These are phyloP conservation scores for Melieria picta DNA, from an alignment of 2,888 invertebrate genomes.

Conservation along the genomic window DNA sequence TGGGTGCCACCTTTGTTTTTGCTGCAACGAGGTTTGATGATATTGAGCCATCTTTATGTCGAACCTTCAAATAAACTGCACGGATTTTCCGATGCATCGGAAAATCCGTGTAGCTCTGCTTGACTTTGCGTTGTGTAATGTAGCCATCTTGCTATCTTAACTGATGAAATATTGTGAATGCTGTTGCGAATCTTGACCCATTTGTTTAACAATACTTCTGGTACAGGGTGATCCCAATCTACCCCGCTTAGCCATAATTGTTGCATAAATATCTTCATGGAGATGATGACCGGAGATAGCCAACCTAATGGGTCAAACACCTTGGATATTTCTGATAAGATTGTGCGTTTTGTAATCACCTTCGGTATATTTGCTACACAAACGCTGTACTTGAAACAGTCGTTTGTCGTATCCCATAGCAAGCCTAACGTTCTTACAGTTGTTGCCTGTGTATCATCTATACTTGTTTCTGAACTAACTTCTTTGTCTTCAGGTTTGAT, in stretches of 20 bases:
- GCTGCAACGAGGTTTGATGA: conserved; percentile 17
- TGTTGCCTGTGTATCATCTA: conserved; percentile 42
- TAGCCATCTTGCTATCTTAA: conserved; percentile 30
- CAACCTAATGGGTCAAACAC: conserved; percentile 14
- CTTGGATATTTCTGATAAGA: conserved; percentile 33
- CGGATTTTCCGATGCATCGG: conserved; percentile 33
- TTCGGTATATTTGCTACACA: not conserved
- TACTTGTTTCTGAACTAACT: conserved; percentile 46
- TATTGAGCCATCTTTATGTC: conserved; percentile 1
- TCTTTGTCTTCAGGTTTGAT: conserved; percentile 6
- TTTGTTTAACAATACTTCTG: not conserved
- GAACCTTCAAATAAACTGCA: conserved; percentile 20
- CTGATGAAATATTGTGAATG: conserved; percentile 8
- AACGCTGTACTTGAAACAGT: conserved; percentile 26
- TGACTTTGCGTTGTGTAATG: conserved; percentile 3
- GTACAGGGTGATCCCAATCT: conserved; percentile 23
- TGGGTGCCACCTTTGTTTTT: conserved; percentile 32
- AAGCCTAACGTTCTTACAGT: conserved; percentile 26
- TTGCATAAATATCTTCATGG: conserved; percentile 16
- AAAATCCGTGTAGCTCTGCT: conserved; percentile 35
- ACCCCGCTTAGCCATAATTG: conserved; percentile 19
- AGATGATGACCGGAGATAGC: conserved; percentile 6
- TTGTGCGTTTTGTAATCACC: conserved; percentile 30
- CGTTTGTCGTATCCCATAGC: conserved; percentile 23
- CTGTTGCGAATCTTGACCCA: conserved; percentile 2